Base-by-base conservation (phyloP, 1,140 invertebrate genomes). In the Gryon sp. region DNA sequence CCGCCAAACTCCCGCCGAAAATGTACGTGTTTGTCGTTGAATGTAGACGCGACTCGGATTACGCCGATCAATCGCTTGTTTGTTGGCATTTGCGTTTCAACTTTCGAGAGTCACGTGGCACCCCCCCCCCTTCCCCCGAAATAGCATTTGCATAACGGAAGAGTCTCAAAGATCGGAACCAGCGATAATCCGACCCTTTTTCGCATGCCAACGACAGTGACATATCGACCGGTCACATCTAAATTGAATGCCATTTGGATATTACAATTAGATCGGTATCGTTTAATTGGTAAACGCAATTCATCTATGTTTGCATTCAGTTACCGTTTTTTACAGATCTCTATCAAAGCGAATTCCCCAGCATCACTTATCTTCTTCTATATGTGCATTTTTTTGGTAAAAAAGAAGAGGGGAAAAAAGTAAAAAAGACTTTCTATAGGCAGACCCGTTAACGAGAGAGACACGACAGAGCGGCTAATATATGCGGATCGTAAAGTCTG, bases 401-500 rank as follows among this genome's bases (percentile, higher is more conserved):
- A n/a, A n/a, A n/a, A n/a, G n/a, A n/a, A n/a, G n/a, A n/a, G n/a
- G n/a, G n/a, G n/a, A n/a, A n/a, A n/a, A n/a, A n/a, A n/a, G n/a
- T n/a, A n/a, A n/a, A n/a, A n/a, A n/a, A n/a, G n/a, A n/a, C n/a
- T n/a, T n/a, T n/a, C n/a, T n/a, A n/a, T n/a, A n/a, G n/a, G 36
- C 52, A 32, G 40, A 15, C 32, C 18, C 26, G 28, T 50, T 53
- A 77, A 41, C 38, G 53, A 77, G 46, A 55, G 55, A 45, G 57
- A 63, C 62, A 72, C 62, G 24, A 50, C 36, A 11, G 26, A 70
- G 32, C 40, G 68, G 28, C 38, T 78, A 80, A 80, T 79, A 46
- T 76, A 82, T 79, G 73, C 73, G 41, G 48, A 69, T 75, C 65
- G 78, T 80, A 82, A 83, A 80, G 66, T 76, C 60, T 55, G 70